Conservation (phyloP, 1,140 invertebrate genomes). For the Solenopsis invicta region DNA sequence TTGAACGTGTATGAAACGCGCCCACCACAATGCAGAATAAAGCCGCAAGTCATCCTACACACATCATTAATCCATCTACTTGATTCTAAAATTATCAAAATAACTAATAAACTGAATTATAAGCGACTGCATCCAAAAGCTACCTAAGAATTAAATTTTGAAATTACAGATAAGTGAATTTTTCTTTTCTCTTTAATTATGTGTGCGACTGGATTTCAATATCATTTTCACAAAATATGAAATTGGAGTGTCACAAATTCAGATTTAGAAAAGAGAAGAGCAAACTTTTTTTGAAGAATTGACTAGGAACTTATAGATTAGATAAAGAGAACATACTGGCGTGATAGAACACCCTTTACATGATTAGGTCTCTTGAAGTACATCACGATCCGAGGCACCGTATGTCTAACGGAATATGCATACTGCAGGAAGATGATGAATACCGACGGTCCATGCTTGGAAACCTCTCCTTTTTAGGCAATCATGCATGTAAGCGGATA, state of each 20-base stretch:
- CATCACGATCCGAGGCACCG: constrained; percentile 73
- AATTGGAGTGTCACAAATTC: neutral
- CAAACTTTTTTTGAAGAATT: neutral
- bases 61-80: constrained; percentile 2
- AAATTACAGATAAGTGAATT: neutral
- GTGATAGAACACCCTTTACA: neutral
- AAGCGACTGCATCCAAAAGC: neutral
- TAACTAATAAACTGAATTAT: neutral
- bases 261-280: neutral
- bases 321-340: neutral
- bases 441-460: constrained; percentile 60
- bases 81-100: neutral
- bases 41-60: neutral
- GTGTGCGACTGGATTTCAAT: neutral
- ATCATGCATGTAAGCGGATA: constrained; percentile 24
- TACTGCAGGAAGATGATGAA: constrained; percentile 71
- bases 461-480: constrained; percentile 73
- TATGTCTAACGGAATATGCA: constrained; percentile 77
- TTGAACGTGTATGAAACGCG: constrained; percentile 13
- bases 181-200: neutral
- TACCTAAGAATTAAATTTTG: neutral
- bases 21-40: neutral
- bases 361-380: constrained; percentile 32
- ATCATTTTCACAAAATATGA: neutral
- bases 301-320: too few relatives aligned